A percentile compares a stretch with the other conserved stretches of the same genome.
These are phyloP conservation scores for Henricia sp. DNA, from an alignment of 53 echinoderm and acorn worm species.

Conservation along the genomic window DNA sequence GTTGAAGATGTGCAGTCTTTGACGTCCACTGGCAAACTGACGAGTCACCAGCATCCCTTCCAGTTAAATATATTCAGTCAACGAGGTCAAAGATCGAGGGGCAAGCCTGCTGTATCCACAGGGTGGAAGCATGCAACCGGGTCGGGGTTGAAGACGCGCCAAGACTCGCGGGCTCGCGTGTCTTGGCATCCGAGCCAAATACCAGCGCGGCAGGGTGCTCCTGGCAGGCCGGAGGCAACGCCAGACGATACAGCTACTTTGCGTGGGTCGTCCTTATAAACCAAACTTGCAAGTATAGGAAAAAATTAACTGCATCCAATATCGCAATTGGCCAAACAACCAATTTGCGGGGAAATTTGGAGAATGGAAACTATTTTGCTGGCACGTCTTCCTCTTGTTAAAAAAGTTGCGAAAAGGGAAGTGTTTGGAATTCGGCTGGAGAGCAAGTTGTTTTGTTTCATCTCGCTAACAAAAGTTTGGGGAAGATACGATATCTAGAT, in stretches of 20 bases:
- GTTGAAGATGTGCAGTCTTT: constrained; percentile 1
- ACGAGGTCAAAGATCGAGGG: constrained; percentile 28
- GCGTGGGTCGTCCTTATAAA: constrained; percentile 56
- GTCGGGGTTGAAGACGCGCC: constrained; percentile 41
- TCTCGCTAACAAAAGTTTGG: no score
- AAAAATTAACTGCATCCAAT: neutral
- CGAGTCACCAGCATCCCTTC: constrained; percentile 20
- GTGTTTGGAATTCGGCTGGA: neutral
- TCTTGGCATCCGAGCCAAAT: constrained; percentile 39
- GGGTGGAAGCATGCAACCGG: constrained; percentile 42
- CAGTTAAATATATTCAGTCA: constrained; percentile 47
- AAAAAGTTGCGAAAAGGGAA: neutral
- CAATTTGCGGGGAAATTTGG: constrained; percentile 51
- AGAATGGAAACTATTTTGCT: constrained; percentile 50
- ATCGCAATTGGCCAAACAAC: constrained; percentile 43
- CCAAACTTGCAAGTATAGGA: no score
- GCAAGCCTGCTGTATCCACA: constrained; percentile 40
- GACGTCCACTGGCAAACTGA: constrained; percentile 35
- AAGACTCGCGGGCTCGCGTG: constrained; percentile 23
- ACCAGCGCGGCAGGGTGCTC: constrained; percentile 43
- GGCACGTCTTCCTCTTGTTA: constrained; percentile 15
- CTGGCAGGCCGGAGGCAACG: constrained; percentile 38
- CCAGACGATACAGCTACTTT: constrained; percentile 49
- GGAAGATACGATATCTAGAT: no score
- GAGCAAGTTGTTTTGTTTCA: no score